Percentiles rank a stretch among this genome's conserved stretches.
phyloP scores from a whole-genome alignment of 2,888 invertebrate species.

The Colletes collaris region DNA sequence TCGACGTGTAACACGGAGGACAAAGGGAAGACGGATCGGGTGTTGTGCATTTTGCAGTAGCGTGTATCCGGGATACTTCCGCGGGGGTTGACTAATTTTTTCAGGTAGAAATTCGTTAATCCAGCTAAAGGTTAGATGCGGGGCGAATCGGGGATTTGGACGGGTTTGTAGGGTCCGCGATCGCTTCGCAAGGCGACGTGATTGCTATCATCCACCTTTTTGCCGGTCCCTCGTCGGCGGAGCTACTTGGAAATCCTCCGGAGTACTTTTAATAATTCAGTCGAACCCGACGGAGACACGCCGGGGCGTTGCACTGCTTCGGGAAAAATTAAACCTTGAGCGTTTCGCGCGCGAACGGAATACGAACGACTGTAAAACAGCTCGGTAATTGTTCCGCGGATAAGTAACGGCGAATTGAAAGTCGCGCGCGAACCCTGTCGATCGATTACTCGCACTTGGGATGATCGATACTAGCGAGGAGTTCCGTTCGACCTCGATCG shows the following conservation, averaged over 20 bases:
- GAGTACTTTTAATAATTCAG: constrained; percentile 71
- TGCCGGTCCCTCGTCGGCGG: constrained; percentile 24
- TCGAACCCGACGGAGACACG: constrained; percentile 54
- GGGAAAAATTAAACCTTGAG: constrained; percentile 51
- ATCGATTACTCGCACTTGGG: constrained; percentile 24
- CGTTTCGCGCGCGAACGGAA: constrained; percentile 54
- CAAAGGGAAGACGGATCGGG: not conserved
- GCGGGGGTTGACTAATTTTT: constrained; percentile 13
- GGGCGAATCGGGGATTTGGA: constrained; percentile 25
- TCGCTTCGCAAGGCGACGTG: constrained; percentile 74
- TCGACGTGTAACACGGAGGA: constrained; percentile 26
- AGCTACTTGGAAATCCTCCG: constrained; percentile 61
- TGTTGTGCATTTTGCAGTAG: constrained; percentile 30
- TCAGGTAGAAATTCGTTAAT: constrained; percentile 32
- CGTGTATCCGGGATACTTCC: constrained; percentile 20
- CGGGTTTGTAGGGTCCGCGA: constrained; percentile 54
- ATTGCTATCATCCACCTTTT: constrained; percentile 72
- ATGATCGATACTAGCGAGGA: constrained; percentile 22
- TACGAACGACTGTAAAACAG: constrained; percentile 55
- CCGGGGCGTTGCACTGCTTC: constrained; percentile 23
- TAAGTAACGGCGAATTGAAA: constrained; percentile 49
- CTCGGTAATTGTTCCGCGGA: constrained; percentile 48
- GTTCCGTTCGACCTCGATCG: not conserved
- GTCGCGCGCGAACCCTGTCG: constrained; percentile 12
- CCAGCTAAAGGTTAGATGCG: constrained; percentile 26